Percentiles rank a stretch among this genome's conserved stretches.
Evolutionary conservation across 2,888 invertebrate species (phyloP).

Genomic region (Prenolepis imparis): DNA sequence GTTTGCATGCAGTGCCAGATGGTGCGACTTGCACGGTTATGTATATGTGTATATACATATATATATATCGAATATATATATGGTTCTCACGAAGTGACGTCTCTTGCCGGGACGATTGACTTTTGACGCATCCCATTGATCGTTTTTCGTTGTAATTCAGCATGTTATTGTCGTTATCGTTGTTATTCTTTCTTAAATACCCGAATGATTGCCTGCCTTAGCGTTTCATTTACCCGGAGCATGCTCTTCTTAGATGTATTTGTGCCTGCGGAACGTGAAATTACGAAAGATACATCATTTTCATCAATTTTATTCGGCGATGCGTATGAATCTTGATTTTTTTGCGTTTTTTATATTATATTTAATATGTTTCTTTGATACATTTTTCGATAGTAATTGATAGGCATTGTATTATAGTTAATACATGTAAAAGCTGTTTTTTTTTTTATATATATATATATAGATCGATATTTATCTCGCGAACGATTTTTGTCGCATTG

Average conservation of each 20-base stretch:
- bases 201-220: slow-evolving; percentile 33
- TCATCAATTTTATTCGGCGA: slow-evolving; percentile 9
- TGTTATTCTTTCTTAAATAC: background rate
- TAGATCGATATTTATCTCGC: slow-evolving; percentile 28
- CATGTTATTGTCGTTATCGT: slow-evolving; percentile 19
- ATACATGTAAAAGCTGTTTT: background rate
- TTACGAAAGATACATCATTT: background rate
- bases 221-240: slow-evolving; percentile 15
- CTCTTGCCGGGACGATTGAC: slow-evolving; percentile 11
- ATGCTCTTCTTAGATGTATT: slow-evolving; percentile 29
- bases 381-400: slow-evolving; percentile 15
- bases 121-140: slow-evolving; percentile 30
- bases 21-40: slow-evolving; percentile 36
- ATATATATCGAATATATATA: too few relatives aligned
- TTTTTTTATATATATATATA: slow-evolving; percentile 7
- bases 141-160: slow-evolving; percentile 24
- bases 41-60: slow-evolving; percentile 41
- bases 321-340: background rate
- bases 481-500: slow-evolving; percentile 29
- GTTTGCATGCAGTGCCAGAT: slow-evolving; percentile 61
- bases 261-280: slow-evolving; percentile 17
- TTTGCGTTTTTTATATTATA: background rate
- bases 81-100: slow-evolving; percentile 5
- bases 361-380: slow-evolving; percentile 7
- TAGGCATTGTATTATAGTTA: background rate